These are phyloP conservation scores for Perdita meconis DNA, from an alignment of 2,888 invertebrate species.

Conservation along the genomic window DNA sequence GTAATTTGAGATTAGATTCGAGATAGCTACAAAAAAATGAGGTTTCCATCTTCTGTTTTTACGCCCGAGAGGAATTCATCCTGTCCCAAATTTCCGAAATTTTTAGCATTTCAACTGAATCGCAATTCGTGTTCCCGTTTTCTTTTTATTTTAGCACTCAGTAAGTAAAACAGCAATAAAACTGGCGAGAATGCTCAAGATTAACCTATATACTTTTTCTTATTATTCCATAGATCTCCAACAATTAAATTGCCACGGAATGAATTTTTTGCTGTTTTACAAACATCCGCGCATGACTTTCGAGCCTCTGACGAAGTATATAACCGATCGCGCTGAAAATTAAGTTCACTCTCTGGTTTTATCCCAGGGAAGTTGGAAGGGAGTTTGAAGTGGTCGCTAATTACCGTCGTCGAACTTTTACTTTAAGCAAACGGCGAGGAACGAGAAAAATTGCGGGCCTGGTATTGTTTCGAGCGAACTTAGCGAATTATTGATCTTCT, in stretches of 20 bases:
- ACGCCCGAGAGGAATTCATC: no score
- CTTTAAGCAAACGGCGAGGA: slow-evolving; percentile 2
- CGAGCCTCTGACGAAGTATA: slow-evolving; percentile 16
- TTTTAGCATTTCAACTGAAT: no score
- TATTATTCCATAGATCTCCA: background rate
- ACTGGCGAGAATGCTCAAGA: background rate
- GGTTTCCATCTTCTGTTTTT: no score
- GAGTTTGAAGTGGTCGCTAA: slow-evolving; percentile 25
- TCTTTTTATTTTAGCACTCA: no score
- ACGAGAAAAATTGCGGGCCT: background rate
- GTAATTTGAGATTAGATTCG: no score
- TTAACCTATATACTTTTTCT: background rate
- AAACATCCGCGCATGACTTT: slow-evolving; percentile 38
- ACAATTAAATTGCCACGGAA: slow-evolving; percentile 22
- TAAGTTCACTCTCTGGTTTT: slow-evolving; percentile 16
- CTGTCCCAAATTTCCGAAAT: no score
- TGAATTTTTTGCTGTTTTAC: background rate
- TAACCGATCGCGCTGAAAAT: slow-evolving; percentile 15
- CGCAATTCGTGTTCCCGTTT: no score
- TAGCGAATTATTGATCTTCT: background rate
- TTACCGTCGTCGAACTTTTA: slow-evolving; percentile 26
- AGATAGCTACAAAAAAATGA: no score
- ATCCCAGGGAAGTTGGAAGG: background rate
- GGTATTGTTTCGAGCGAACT: background rate
- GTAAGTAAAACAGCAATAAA: background rate